Evolutionary conservation across 2,888 invertebrate genomes (phyloP).

Genomic region (Bursaphelenchus okinawaensis): DNA sequence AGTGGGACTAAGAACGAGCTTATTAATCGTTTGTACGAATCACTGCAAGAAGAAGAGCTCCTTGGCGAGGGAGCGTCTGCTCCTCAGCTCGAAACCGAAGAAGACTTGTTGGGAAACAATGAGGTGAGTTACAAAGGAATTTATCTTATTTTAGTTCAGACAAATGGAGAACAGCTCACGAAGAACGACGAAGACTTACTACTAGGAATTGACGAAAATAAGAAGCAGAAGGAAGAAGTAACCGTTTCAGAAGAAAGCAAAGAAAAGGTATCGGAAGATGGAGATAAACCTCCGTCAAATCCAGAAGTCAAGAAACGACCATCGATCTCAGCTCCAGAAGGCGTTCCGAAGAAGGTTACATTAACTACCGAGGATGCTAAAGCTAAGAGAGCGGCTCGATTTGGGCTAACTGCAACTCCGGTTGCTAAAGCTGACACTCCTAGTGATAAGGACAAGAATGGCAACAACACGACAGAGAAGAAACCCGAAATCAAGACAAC

Average conservation of each 20-base stretch:
- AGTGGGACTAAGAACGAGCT: constrained; percentile 39
- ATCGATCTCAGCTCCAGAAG: not conserved
- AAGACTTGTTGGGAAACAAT: not conserved
- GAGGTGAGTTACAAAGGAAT: not conserved
- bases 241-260: not conserved
- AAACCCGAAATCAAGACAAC: not conserved
- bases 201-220: constrained; percentile 1
- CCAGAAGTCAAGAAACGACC: not conserved
- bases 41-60: constrained; percentile 28
- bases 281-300: not conserved
- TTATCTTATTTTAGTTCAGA: not conserved
- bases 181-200: constrained; percentile 2
- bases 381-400: not conserved
- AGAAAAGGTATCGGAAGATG: not conserved
- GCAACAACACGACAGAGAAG: not conserved
- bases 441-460: not conserved
- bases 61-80: constrained; percentile 10
- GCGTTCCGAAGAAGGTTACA: not conserved
- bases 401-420: not conserved
- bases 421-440: too few species aligned
- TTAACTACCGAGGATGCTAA: not conserved
- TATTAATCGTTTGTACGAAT: constrained; percentile 32
- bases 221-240: not conserved
- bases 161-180: not conserved
- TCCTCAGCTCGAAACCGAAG: not conserved